A percentile compares a stretch with the other conserved stretches of the same genome.
phyloP scores from a whole-genome alignment of 2,113 vertebrate genomes.

The Myotis davidii region DNA sequence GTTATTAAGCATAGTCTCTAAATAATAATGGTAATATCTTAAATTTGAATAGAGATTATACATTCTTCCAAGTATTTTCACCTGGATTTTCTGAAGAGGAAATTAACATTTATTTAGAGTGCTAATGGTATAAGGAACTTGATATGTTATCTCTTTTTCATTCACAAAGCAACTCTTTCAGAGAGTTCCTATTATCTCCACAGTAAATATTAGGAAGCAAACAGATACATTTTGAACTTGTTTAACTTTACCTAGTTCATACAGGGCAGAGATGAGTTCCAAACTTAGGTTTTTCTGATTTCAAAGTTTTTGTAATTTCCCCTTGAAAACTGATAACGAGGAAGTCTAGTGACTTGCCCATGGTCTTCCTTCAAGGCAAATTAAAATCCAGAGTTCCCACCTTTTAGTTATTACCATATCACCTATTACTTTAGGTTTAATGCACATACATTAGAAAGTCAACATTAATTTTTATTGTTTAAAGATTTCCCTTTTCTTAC shows the following conservation, averaged over 20 bases:
- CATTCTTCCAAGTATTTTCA: constrained; percentile 35
- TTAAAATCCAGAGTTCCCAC: not conserved
- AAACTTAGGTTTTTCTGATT: not conserved
- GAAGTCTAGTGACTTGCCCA: not conserved
- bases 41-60: not conserved
- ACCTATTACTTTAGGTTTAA: not conserved
- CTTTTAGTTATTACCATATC: not conserved
- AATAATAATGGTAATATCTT: not conserved
- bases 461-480: not conserved
- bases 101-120: not conserved
- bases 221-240: not conserved
- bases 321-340: not conserved
- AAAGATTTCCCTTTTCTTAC: not conserved
- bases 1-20: not conserved
- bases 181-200: not conserved
- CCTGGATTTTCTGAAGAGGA: not conserved
- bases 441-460: not conserved
- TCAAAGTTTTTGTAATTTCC: not conserved
- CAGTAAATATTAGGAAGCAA: not conserved
- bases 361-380: not conserved
- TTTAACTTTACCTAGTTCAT: not conserved
- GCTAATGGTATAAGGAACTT: not conserved
- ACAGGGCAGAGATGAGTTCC: not conserved
- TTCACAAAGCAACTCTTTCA: not conserved
- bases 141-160: not conserved